Evolutionary conservation across 2,888 invertebrate genomes (phyloP).

Genomic region (Watsonalla cultraria): DNA sequence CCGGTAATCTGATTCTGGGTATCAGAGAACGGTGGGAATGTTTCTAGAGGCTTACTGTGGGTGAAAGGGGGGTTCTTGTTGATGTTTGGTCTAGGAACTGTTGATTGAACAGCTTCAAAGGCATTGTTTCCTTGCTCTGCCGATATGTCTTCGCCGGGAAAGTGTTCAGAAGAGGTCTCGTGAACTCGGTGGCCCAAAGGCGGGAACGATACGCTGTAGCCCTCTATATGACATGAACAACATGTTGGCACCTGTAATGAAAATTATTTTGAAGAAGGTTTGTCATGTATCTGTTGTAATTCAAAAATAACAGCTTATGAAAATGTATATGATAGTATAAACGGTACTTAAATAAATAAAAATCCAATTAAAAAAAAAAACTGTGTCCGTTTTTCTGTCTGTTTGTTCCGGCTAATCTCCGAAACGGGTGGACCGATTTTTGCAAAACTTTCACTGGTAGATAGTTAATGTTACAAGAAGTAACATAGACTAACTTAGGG

Average conservation of each 20-base stretch:
- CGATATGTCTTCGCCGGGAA: constrained; percentile 77
- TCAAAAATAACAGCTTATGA: too few species aligned
- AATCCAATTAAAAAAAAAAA: too few species aligned
- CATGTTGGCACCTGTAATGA: constrained; percentile 84
- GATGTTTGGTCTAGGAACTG: constrained; percentile 51
- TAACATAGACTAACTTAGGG: too few species aligned
- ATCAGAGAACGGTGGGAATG: constrained; percentile 48
- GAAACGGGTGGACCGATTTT: too few species aligned
- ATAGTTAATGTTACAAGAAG: too few species aligned
- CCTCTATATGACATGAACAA: constrained; percentile 89
- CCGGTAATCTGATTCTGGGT: constrained; percentile 61
- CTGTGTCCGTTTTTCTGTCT: too few species aligned
- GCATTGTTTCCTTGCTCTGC: constrained; percentile 67
- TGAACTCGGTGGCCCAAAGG: constrained; percentile 77
- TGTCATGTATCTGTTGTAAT: neutral
- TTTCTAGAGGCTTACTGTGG: constrained; percentile 51
- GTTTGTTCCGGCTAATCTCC: too few species aligned
- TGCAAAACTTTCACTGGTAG: too few species aligned
- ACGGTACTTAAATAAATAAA: too few species aligned
- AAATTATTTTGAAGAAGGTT: neutral
- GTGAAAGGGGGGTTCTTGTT: constrained; percentile 53
- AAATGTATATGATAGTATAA: too few species aligned
- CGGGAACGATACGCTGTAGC: constrained; percentile 84
- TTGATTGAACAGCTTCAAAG: constrained; percentile 66
- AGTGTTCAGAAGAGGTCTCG: constrained; percentile 71